These are phyloP conservation scores for Lydus trimaculatus DNA, from an alignment of 2,888 invertebrate genomes.

Conservation along the genomic window DNA sequence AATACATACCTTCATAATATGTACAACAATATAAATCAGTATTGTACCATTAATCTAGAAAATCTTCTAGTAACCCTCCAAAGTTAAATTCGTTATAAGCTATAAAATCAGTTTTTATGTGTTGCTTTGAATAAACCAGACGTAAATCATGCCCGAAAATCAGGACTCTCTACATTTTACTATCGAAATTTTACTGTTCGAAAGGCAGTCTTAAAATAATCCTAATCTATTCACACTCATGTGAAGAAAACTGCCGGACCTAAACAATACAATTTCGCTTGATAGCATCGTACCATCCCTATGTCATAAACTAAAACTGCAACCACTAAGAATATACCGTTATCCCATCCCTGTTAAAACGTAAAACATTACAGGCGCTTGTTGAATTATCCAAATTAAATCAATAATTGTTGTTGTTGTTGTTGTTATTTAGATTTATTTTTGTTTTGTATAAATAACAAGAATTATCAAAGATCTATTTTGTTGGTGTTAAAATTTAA, in stretches of 20 bases:
- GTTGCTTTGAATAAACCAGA: constrained; percentile 45
- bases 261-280: constrained; percentile 51
- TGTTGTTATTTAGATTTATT: neutral
- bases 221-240: constrained; percentile 52
- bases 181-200: constrained; percentile 50
- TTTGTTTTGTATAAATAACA: constrained; percentile 11
- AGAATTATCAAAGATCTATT: constrained; percentile 14
- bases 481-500: constrained; percentile 20
- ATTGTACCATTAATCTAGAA: constrained; percentile 29
- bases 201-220: constrained; percentile 48
- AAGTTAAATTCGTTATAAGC: constrained; percentile 52
- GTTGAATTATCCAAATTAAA: constrained; percentile 11
- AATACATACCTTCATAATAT: constrained; percentile 14
- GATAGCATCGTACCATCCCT: constrained; percentile 21
- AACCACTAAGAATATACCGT: neutral
- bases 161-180: constrained; percentile 43
- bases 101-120: constrained; percentile 48
- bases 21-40: constrained; percentile 25
- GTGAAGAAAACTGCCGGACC: constrained; percentile 42
- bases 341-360: neutral
- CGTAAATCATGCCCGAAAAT: constrained; percentile 45
- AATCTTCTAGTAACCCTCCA: constrained; percentile 42
- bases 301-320: constrained; percentile 12
- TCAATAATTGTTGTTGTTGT: neutral
- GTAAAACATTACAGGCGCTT: neutral